Evolutionary conservation across 1,140 invertebrate species (phyloP).

Genomic region (Neodiprion pinetum): DNA sequence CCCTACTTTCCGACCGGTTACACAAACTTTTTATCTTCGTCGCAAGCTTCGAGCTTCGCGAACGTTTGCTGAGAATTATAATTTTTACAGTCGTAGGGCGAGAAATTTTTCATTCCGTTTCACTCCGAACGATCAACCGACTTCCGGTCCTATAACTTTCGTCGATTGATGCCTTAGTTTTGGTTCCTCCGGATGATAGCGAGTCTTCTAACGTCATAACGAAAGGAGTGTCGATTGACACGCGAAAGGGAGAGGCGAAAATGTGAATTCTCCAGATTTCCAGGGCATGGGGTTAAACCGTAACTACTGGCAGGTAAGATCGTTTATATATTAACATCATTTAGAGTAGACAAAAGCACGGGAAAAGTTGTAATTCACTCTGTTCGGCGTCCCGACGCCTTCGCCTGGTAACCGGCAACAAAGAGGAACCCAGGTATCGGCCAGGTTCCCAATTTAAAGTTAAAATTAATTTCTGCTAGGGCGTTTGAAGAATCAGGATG

Average conservation of each 20-base stretch:
- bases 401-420: slow-evolving; percentile 44
- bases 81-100: too few species aligned
- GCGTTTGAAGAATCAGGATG: slow-evolving; percentile 27
- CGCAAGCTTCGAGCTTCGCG: background rate
- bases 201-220: too few species aligned
- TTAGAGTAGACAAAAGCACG: slow-evolving; percentile 52
- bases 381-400: slow-evolving; percentile 33
- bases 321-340: slow-evolving; percentile 17
- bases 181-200: too few species aligned
- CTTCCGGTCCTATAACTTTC: too few species aligned
- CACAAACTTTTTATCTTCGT: background rate
- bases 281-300: background rate
- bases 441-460: slow-evolving; percentile 57
- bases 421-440: slow-evolving; percentile 52
- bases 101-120: too few species aligned
- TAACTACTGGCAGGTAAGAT: background rate
- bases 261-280: background rate
- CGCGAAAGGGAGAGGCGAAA: background rate
- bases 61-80: background rate
- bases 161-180: too few species aligned
- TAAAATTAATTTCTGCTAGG: slow-evolving; percentile 54
- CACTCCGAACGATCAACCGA: too few species aligned
- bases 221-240: too few species aligned
- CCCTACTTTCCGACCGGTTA: background rate
- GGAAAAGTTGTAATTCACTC: slow-evolving; percentile 36